Conservation (phyloP, 2,888 invertebrate species). For the Drosophila sordidula region DNA sequence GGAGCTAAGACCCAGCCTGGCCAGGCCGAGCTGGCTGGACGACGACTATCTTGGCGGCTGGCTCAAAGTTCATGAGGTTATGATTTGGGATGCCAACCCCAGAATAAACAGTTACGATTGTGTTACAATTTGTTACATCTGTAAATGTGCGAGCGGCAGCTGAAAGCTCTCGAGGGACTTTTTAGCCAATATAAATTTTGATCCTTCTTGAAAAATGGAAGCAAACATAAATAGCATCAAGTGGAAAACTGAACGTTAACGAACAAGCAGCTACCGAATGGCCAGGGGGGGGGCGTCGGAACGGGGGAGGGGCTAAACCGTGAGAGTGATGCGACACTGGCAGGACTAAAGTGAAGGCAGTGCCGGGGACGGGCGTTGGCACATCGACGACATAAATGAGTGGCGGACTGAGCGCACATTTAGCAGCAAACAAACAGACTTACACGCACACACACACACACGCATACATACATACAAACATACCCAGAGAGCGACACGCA, state of each 20-base stretch:
- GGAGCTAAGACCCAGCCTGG: neutral
- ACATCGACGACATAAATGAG: conserved; percentile 77
- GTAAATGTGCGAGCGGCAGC: conserved; percentile 77
- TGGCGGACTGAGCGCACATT: conserved; percentile 77
- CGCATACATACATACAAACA: conserved; percentile 43
- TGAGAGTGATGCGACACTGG: conserved; percentile 31
- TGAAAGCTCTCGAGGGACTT: conserved; percentile 84
- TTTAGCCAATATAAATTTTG: conserved; percentile 84
- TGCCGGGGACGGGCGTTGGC: conserved; percentile 31
- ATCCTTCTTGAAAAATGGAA: conserved; percentile 84
- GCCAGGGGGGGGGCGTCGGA: neutral
- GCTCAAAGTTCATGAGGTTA: conserved; percentile 73
- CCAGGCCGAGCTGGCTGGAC: conserved; percentile 16
- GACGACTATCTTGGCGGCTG: conserved; percentile 11
- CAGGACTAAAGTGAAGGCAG: conserved; percentile 2
- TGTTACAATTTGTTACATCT: conserved; percentile 84
- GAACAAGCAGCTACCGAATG: conserved; percentile 49
- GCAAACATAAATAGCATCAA: conserved; percentile 82
- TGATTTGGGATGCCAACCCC: conserved; percentile 63
- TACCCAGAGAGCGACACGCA: conserved; percentile 40
- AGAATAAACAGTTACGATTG: conserved; percentile 80
- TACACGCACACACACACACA: conserved; percentile 32
- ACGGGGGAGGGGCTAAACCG: conserved; percentile 17
- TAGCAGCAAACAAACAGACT: conserved; percentile 77
- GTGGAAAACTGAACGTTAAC: conserved; percentile 79